These are phyloP conservation scores for Thunnus thynnus DNA, from an alignment of 2,113 vertebrate species.

Conservation along the genomic window DNA sequence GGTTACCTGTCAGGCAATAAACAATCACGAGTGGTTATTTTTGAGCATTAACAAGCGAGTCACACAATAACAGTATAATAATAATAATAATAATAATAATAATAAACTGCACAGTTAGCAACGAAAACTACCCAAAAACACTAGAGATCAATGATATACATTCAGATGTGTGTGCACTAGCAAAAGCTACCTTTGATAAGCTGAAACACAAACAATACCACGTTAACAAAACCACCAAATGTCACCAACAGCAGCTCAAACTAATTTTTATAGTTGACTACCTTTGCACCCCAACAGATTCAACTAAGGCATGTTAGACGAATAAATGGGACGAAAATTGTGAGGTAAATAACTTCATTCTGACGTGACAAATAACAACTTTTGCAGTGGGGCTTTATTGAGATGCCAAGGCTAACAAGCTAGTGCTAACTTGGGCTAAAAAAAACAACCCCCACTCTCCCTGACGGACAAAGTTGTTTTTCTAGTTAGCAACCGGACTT, in stretches of 20 bases:
- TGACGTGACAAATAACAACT: not conserved
- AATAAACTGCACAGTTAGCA: not conserved
- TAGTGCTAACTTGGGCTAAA: not conserved
- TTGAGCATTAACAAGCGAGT: not conserved
- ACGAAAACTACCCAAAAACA: not conserved
- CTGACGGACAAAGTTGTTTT: not conserved
- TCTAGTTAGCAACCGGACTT: not conserved
- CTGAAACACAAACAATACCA: not conserved
- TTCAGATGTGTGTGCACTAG: not conserved
- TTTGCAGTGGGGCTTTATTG: slow-evolving; percentile 6
- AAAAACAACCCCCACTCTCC: too few relatives aligned
- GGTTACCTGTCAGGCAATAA: slow-evolving; percentile 51
- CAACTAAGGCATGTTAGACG: too few relatives aligned
- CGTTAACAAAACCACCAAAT: not conserved
- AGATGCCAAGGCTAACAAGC: not conserved
- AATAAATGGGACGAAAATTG: too few relatives aligned
- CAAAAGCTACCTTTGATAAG: not conserved
- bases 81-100: not conserved
- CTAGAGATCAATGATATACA: not conserved
- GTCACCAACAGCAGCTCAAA: not conserved
- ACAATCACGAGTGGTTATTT: not conserved
- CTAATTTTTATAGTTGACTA: not conserved
- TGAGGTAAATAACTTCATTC: not conserved
- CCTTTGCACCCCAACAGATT: too few relatives aligned
- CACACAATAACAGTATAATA: not conserved